phyloP scores from a whole-genome alignment of 2,113 vertebrate genomes.

The Clinocottus analis region DNA sequence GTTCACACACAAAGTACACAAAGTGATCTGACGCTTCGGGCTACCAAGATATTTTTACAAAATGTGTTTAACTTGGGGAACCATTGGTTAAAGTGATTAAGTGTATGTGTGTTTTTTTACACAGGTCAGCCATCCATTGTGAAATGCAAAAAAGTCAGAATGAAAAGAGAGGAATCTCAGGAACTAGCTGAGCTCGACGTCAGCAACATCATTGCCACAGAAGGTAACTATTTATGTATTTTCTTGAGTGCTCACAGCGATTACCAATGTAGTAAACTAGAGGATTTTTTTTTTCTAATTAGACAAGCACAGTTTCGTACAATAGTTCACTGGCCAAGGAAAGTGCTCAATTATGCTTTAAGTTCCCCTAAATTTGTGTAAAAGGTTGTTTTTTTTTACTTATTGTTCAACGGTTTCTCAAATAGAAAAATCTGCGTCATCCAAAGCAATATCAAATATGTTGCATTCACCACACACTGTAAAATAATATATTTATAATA shows the following conservation, averaged over 20 bases:
- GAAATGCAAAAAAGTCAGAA: constrained; percentile 85
- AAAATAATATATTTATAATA: background rate
- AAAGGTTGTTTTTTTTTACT: too few relatives aligned
- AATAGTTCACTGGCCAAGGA: too few relatives aligned
- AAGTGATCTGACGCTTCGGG: background rate
- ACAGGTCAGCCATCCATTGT: constrained; percentile 86
- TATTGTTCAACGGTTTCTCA: too few relatives aligned
- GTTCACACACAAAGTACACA: background rate
- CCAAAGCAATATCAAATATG: background rate
- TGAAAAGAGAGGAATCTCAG: constrained; percentile 84
- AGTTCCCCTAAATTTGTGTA: too few relatives aligned
- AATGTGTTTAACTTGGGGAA: background rate
- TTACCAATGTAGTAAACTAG: background rate
- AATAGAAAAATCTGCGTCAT: background rate
- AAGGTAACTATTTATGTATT: constrained; percentile 75
- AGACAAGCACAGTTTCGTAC: too few relatives aligned
- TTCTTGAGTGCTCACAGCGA: background rate
- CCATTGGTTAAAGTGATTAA: background rate
- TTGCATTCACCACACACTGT: background rate
- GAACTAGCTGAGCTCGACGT: constrained; percentile 89
- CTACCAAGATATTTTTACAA: background rate
- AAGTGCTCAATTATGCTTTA: too few relatives aligned
- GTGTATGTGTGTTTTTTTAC: background rate
- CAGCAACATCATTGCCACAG: constrained; percentile 86
- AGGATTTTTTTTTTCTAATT: too few relatives aligned